These are phyloP conservation scores for Synergus japonicus DNA, from an alignment of 2,888 invertebrate genomes.

Conservation along the genomic window DNA sequence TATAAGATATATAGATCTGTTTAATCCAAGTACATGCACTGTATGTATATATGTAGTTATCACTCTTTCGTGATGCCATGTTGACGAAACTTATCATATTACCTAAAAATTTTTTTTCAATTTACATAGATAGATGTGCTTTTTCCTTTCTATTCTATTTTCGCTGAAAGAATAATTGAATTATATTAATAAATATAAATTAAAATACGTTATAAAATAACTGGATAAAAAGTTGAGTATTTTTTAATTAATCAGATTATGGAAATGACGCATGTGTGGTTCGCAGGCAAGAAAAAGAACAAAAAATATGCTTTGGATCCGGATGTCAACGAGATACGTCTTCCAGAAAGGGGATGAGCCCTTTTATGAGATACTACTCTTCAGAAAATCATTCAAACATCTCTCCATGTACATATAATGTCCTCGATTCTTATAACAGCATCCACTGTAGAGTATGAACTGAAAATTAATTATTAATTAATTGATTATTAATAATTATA, in stretches of 20 bases:
- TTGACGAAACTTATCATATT: neutral
- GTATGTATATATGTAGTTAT: neutral
- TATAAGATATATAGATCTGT: neutral
- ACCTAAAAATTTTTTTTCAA: neutral
- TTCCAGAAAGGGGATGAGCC: slow-evolving; percentile 61
- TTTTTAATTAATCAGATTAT: slow-evolving; percentile 6
- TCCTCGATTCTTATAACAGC: slow-evolving; percentile 63
- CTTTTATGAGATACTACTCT: slow-evolving; percentile 66
- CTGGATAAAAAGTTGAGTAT: neutral
- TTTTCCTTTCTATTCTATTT: neutral
- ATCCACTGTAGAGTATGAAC: slow-evolving; percentile 61
- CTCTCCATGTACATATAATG: slow-evolving; percentile 66
- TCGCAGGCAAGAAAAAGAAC: slow-evolving; percentile 61
- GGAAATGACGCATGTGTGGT: slow-evolving; percentile 60
- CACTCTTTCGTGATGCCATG: neutral
- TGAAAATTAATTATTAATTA: slow-evolving; percentile 1
- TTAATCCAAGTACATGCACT: neutral
- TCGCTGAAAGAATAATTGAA: neutral
- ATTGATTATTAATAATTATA: slow-evolving; percentile 9
- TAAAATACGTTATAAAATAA: neutral
- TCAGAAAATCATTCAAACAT: slow-evolving; percentile 64
- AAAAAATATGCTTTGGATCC: slow-evolving; percentile 71
- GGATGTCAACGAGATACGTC: slow-evolving; percentile 64
- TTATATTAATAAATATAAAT: neutral
- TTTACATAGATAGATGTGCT: neutral